A percentile compares a stretch with the other conserved stretches of the same genome.
Conservation (phyloP, 2,888 invertebrate species). For the Heliconius sara region DNA sequence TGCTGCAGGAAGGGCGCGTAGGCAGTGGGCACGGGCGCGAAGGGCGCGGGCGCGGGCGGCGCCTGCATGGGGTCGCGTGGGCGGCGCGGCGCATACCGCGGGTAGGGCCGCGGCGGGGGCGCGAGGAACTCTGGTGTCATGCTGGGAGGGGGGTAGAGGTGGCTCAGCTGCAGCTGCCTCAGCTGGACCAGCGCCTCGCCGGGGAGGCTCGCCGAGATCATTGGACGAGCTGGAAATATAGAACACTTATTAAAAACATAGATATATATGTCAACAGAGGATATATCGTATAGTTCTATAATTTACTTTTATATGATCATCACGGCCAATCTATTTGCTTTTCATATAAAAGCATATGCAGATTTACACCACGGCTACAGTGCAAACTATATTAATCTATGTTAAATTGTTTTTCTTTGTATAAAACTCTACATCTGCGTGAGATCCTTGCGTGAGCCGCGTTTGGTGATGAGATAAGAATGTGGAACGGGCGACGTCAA, state of each 20-base stretch:
- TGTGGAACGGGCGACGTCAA: constrained; percentile 76
- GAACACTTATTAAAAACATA: background rate
- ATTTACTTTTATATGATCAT: constrained; percentile 21
- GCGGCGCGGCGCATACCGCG: constrained; percentile 78
- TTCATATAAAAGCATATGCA: background rate
- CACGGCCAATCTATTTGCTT: background rate
- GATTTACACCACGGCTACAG: background rate
- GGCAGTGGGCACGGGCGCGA: constrained; percentile 65
- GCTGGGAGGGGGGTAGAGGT: constrained; percentile 79
- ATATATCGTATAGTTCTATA: too few species aligned
- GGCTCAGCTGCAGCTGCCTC: constrained; percentile 83
- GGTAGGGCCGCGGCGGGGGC: constrained; percentile 86
- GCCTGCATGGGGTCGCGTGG: constrained; percentile 69
- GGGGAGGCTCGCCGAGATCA: constrained; percentile 87
- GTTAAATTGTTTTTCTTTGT: constrained; percentile 28
- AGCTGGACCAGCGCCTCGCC: constrained; percentile 86
- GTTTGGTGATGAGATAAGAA: constrained; percentile 75
- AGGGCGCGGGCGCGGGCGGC: constrained; percentile 61
- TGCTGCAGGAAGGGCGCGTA: constrained; percentile 78
- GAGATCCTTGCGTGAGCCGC: constrained; percentile 62
- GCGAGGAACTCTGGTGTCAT: constrained; percentile 86
- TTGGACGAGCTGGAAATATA: constrained; percentile 82
- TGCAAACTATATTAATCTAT: constrained; percentile 11
- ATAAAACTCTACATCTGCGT: constrained; percentile 57
- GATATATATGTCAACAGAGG: too few species aligned